Evolutionary conservation across 2,797 vertebrate genomes (phyloP), one percentile per base, ranked within the genome.

Genomic region (Typhlichthys eigenmanni): DNA sequence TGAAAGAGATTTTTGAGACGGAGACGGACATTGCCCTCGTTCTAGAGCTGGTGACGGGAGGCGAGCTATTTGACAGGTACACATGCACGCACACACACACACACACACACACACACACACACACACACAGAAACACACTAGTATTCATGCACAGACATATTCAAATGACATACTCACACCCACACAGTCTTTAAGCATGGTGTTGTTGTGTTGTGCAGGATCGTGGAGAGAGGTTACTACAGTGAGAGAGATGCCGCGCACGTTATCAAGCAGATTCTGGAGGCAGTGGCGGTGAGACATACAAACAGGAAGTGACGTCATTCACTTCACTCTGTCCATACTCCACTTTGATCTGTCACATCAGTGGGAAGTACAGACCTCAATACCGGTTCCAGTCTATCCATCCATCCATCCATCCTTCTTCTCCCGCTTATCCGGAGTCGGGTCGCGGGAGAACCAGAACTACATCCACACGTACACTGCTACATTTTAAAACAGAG

Each of bases 1-100:
- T 96, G 85, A 96, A 95, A 87, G 95, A 96, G 81, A 96, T 96
- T 72, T 95, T 96, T 24, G 95, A 97, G 86, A 95, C 94, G 0
- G 91, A 94, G 76, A 89, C 90, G 0, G 93, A 96, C 85, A 96
- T 96, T 13, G 85, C 87, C 2, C 89, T 97, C 16, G 86, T 96
- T 49, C 85, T 96, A 78, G 95, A 96, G 87, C 86, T 95, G 85
- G 95, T 96, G 78, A 96, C 94, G 0, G 95, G 95, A 52, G 95
- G 95, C 34, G 95, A 97, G 38, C 93, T 96, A 60, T 97, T 96
- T 2, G 95, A 97, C 92, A 94, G 95, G 95, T 95, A 58, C 2
- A 47, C 38, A 19, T 54, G 49, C 62, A 19, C 62, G 45, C 54
- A 49, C n/a, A 12, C 47, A 8, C 46, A 49, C 46, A 49, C 53